Conservation (phyloP, 2,888 invertebrate species). For the Ptychoptera contaminata region DNA sequence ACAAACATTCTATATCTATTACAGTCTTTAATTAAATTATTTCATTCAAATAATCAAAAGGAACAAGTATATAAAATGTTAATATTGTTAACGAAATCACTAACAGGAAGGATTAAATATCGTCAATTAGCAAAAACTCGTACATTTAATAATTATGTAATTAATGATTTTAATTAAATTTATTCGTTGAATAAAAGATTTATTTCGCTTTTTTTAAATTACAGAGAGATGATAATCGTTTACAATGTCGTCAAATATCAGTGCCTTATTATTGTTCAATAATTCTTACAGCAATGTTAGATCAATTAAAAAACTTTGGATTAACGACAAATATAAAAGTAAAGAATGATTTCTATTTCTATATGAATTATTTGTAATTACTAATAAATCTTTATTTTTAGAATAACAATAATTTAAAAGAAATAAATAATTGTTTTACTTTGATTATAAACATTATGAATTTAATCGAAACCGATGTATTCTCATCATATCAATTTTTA, state of each 20-base stretch:
- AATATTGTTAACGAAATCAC: slow-evolving; percentile 12
- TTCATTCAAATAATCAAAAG: not conserved
- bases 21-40: not conserved
- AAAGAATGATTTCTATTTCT: too few relatives aligned
- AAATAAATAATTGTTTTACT: not conserved
- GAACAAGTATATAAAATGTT: slow-evolving; percentile 10
- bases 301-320: not conserved
- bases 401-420: too few relatives aligned
- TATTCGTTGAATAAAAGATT: too few relatives aligned
- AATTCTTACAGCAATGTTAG: not conserved
- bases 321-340: too few relatives aligned
- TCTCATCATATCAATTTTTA: not conserved
- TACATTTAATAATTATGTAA: not conserved
- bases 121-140: slow-evolving; percentile 13
- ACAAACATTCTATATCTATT: too few relatives aligned
- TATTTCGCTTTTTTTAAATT: too few relatives aligned
- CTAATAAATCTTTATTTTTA: too few relatives aligned
- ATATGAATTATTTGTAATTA: too few relatives aligned
- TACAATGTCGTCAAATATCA: not conserved
- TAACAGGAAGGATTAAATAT: slow-evolving; percentile 15
- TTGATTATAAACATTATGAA: not conserved
- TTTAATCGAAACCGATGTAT: too few relatives aligned
- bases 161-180: too few relatives aligned
- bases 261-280: not conserved
- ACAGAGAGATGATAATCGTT: not conserved